Evolutionary conservation across 2,888 invertebrate species (phyloP).

Genomic region (Melanostoma mellinum): DNA sequence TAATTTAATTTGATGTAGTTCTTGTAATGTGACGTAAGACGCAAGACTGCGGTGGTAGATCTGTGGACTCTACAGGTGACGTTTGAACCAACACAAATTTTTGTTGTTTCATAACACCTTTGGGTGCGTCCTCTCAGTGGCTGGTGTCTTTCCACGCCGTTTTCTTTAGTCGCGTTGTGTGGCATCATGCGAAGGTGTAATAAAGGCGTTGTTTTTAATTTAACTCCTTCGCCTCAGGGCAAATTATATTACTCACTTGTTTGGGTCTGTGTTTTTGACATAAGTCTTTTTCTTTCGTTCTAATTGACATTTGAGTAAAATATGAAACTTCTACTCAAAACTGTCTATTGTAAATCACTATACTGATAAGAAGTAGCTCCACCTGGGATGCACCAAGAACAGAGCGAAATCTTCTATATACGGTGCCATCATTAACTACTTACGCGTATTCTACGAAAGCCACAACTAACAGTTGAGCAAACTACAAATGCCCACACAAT

Average conservation of each 20-base stretch:
- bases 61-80: constrained; percentile 45
- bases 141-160: not conserved
- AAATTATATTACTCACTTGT: too few species aligned
- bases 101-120: constrained; percentile 24
- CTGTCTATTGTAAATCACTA: constrained; percentile 54
- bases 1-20: constrained; percentile 67
- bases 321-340: not conserved
- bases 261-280: too few species aligned
- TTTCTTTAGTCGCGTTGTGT: not conserved
- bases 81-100: constrained; percentile 45
- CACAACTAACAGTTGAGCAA: constrained; percentile 5
- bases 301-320: too few species aligned
- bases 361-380: constrained; percentile 50
- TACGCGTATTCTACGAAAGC: constrained; percentile 19
- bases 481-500: constrained; percentile 21
- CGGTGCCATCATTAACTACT: constrained; percentile 3
- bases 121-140: not conserved
- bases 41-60: constrained; percentile 46
- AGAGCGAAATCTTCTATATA: constrained; percentile 22
- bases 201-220: too few species aligned
- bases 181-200: too few species aligned
- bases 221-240: too few species aligned
- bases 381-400: constrained; percentile 26
- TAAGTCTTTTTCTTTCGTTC: too few species aligned
- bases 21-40: constrained; percentile 55